phyloP scores from a whole-genome alignment of 1,140 invertebrate species.

The Hormaphis cornu region DNA sequence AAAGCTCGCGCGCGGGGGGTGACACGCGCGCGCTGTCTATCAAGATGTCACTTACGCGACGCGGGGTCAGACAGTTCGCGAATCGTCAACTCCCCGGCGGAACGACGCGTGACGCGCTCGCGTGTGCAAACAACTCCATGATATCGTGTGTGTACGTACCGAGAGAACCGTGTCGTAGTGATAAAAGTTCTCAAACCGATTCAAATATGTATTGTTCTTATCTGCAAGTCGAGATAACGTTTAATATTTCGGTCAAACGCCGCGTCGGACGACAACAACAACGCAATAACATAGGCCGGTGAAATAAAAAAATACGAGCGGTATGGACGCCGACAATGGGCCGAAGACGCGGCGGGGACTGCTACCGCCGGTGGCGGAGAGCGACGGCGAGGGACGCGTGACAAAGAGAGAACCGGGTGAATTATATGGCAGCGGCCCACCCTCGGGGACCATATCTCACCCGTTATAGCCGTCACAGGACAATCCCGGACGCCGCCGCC shows the following conservation, averaged over 20 bases:
- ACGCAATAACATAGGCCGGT: too few species aligned
- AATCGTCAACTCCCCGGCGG: background rate
- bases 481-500: constrained; percentile 31
- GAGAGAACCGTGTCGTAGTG: too few species aligned
- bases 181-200: too few species aligned
- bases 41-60: constrained; percentile 24
- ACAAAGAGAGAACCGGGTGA: constrained; percentile 32
- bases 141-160: too few species aligned
- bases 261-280: too few species aligned
- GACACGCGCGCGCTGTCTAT: background rate
- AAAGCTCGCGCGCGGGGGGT: background rate
- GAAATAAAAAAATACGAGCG: too few species aligned
- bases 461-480: constrained; percentile 32
- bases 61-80: background rate
- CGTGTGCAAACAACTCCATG: too few species aligned
- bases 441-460: constrained; percentile 32
- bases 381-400: constrained; percentile 1
- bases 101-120: background rate
- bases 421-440: constrained; percentile 32
- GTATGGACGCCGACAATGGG: constrained; percentile 28
- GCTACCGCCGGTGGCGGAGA: background rate
- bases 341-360: constrained; percentile 26
- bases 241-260: too few species aligned
- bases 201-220: too few species aligned
- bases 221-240: too few species aligned